phyloP scores from a whole-genome alignment of 2,113 vertebrate species.

The Sebastes fasciatus region DNA sequence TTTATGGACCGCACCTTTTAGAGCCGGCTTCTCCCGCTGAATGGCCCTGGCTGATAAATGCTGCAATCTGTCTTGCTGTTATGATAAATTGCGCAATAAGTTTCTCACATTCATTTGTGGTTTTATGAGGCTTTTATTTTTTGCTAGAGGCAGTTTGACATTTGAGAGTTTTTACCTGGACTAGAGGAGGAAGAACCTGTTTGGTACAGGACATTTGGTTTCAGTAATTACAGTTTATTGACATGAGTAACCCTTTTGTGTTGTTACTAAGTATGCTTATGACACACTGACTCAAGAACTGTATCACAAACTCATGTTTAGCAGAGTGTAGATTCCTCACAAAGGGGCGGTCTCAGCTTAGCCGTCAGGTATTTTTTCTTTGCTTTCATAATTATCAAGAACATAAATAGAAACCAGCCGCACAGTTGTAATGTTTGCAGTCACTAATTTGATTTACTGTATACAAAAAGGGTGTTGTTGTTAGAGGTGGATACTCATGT shows the following conservation, averaged over 20 bases:
- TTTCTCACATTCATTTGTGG: constrained; percentile 23
- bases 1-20: constrained; percentile 44
- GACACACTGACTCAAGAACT: neutral
- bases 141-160: constrained; percentile 4
- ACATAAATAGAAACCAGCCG: neutral
- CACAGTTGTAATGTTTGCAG: constrained; percentile 1
- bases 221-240: constrained; percentile 19
- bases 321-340: neutral
- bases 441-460: constrained; percentile 2
- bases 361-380: neutral
- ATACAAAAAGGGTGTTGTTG: neutral
- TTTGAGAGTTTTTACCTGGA: neutral
- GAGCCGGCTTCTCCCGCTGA: constrained; percentile 14
- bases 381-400: neutral
- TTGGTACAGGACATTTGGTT: neutral
- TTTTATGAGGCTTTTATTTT: constrained; percentile 9
- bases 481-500: neutral
- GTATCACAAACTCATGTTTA: neutral
- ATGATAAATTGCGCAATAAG: constrained; percentile 32
- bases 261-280: neutral
- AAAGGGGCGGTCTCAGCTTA: neutral
- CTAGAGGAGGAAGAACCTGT: neutral
- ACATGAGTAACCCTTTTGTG: neutral
- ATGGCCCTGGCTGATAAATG: constrained; percentile 36
- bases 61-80: constrained; percentile 21